Base-by-base conservation (phyloP, 2,113 vertebrate species). In the Ptilonorhynchus violaceus region DNA sequence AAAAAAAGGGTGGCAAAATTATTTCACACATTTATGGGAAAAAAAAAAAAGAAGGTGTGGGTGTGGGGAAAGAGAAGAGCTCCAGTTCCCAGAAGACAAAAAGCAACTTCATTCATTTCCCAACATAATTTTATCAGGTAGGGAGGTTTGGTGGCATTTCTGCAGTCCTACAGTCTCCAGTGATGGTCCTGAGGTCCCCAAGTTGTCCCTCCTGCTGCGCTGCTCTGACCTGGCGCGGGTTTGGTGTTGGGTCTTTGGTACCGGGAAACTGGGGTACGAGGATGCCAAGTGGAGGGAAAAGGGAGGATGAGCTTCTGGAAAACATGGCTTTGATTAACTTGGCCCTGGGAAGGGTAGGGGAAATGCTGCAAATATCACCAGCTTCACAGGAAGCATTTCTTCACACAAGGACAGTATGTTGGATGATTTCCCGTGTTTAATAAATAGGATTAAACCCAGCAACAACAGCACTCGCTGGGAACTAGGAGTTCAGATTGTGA, bases 91-190 rank as follows among this genome's bases (percentile, higher is more conserved):
- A 58, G 46, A 76, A 37, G 82, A 58, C 53, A 80, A 76, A 92
- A 83, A 80, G 28, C 78, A 69, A 49, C 59, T 96, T 97, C 93
- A 92, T 97, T 97, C 92, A 95, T 94, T 92, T 85, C 35, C 52
- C 3, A 0, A 39, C 0, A 7, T 59, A 66, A 28, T 87, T 81
- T 70, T 46, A 10, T 69, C 73, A 88, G 85, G 82, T 93, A 66
- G 52, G 44, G 88, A 74, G 42, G 24, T 24, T 79, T 80, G 41
- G 76, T 74, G 84, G 25, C 33, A 7, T 52, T 76, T 59, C 44
- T 11, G 1, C 58, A 85, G 56, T 81, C 52, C 66, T 42, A 2
- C 25, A 59, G 33, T 75, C 85, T 53, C 25, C 16, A 17, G 50
- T 11, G 35, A 12, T 33, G 52, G n/a, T 62, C 22, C 24, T 28